A percentile compares a stretch with the other conserved stretches of the same genome.
Evolutionary conservation across 2,797 vertebrate genomes (phyloP).

Genomic region (Pygocentrus nattereri): DNA sequence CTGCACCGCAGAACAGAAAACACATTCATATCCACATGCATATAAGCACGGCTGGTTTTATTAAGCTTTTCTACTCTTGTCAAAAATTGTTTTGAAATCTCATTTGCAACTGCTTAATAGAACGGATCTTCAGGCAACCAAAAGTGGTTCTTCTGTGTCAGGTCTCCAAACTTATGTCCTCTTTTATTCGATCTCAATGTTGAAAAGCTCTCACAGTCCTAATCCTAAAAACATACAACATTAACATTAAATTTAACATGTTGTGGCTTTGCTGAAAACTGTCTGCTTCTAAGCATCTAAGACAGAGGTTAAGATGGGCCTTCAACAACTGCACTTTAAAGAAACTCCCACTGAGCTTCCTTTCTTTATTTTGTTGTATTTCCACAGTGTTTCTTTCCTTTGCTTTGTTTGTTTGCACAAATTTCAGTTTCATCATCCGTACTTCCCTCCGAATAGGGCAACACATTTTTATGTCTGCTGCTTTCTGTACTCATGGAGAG

Average conservation of each 20-base stretch:
- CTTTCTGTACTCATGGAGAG: slow-evolving; percentile 31
- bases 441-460: slow-evolving; percentile 80
- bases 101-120: not conserved
- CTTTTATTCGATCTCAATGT: not conserved
- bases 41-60: not conserved
- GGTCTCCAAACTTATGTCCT: not conserved
- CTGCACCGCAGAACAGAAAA: not conserved
- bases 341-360: slow-evolving; percentile 65
- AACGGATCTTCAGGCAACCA: no score
- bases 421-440: slow-evolving; percentile 43
- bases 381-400: slow-evolving; percentile 31
- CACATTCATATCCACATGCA: not conserved
- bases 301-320: slow-evolving; percentile 19
- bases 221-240: not conserved
- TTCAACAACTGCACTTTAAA: slow-evolving; percentile 77
- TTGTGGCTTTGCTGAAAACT: slow-evolving; percentile 1
- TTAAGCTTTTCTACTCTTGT: not conserved
- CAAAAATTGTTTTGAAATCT: no score
- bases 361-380: slow-evolving; percentile 35
- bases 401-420: slow-evolving; percentile 28
- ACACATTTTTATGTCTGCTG: slow-evolving; percentile 95
- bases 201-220: not conserved
- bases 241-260: no score
- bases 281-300: not conserved
- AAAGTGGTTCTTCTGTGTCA: no score